These are phyloP conservation scores for Zaprionus lineosus DNA, from an alignment of 2,888 invertebrate genomes.

Conservation along the genomic window DNA sequence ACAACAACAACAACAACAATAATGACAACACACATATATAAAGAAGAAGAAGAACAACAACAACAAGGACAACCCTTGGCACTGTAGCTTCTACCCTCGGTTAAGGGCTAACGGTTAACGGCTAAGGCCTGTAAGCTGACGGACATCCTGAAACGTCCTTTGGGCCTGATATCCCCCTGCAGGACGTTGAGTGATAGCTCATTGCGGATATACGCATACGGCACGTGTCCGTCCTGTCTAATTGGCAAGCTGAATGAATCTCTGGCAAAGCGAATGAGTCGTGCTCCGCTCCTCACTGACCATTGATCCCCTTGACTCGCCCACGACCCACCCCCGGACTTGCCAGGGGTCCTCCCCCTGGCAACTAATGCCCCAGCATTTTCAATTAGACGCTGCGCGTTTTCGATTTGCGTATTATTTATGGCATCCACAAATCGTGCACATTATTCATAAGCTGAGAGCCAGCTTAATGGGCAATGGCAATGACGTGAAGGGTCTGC, in stretches of 20 bases:
- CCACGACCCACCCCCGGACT: neutral
- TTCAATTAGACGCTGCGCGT: constrained; percentile 74
- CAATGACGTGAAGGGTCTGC: constrained; percentile 3
- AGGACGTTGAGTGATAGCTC: constrained; percentile 67
- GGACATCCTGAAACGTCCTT: constrained; percentile 63
- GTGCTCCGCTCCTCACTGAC: constrained; percentile 54
- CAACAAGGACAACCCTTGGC: constrained; percentile 12
- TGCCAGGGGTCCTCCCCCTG: neutral
- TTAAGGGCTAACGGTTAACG: constrained; percentile 62
- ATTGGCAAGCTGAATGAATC: constrained; percentile 71
- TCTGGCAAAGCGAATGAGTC: constrained; percentile 30
- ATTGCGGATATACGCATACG: constrained; percentile 71
- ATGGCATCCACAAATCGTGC: constrained; percentile 72
- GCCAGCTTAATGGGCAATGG: constrained; percentile 63
- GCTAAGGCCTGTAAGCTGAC: constrained; percentile 71
- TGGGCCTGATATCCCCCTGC: constrained; percentile 21
- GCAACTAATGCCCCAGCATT: constrained; percentile 51
- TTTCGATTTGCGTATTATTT: constrained; percentile 76
- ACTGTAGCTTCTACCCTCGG: constrained; percentile 14
- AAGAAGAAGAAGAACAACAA: constrained; percentile 5
- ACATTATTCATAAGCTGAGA: constrained; percentile 73
- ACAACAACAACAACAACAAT: constrained; percentile 15
- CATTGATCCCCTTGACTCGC: constrained; percentile 13
- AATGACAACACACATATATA: neutral
- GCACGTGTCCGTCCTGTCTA: constrained; percentile 74